Conservation (phyloP, 2,888 invertebrate genomes). For the Dioctria linearis region DNA sequence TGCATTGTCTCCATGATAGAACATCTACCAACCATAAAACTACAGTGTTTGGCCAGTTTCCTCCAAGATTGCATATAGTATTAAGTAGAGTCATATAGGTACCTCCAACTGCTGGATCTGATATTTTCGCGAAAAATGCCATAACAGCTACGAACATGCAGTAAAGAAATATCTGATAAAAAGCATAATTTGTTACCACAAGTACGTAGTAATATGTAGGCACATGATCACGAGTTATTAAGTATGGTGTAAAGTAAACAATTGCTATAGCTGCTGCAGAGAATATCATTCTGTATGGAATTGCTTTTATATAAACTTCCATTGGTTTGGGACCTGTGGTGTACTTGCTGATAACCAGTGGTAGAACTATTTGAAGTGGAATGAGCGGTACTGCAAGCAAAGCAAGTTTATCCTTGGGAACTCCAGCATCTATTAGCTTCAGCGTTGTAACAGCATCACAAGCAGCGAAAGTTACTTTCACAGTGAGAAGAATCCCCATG, state of each 20-base stretch:
- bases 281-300: slow-evolving; percentile 89
- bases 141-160: slow-evolving; percentile 98
- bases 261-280: slow-evolving; percentile 87
- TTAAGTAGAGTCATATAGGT: slow-evolving; percentile 99
- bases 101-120: slow-evolving; percentile 96
- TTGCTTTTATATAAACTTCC: slow-evolving; percentile 88
- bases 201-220: slow-evolving; percentile 84
- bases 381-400: slow-evolving; percentile 93
- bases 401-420: slow-evolving; percentile 95
- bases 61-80: slow-evolving; percentile 96
- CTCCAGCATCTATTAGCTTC: slow-evolving; percentile 96
- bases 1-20: slow-evolving; percentile 85
- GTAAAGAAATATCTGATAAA: slow-evolving; percentile 95
- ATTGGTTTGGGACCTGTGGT: slow-evolving; percentile 92
- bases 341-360: slow-evolving; percentile 82
- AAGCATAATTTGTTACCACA: slow-evolving; percentile 84
- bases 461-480: slow-evolving; percentile 95
- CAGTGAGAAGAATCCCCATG: slow-evolving; percentile 87
- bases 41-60: slow-evolving; percentile 96
- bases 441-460: slow-evolving; percentile 95
- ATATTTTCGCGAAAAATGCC: slow-evolving; percentile 98
- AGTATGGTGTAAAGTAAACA: slow-evolving; percentile 87
- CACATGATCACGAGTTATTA: slow-evolving; percentile 77
- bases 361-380: slow-evolving; percentile 94
- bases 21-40: slow-evolving; percentile 93